Evolutionary conservation across 2,797 vertebrate genomes (phyloP).

Genomic region (Clamator glandarius): DNA sequence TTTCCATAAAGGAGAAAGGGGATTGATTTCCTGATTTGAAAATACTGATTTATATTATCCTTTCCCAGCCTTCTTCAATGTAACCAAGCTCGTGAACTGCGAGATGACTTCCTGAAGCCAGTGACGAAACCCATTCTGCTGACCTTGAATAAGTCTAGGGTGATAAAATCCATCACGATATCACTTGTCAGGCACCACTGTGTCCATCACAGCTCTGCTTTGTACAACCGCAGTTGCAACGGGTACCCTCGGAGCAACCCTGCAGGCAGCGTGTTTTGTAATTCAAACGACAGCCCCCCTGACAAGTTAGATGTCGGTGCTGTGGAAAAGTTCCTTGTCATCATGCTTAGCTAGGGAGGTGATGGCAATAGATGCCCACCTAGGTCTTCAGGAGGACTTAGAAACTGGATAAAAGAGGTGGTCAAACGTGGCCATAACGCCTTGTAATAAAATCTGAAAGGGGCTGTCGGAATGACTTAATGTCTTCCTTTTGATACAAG

Average conservation of each 20-base stretch:
- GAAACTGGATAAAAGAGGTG: background rate
- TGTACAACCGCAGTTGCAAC: rapidly evolving
- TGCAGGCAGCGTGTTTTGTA: background rate
- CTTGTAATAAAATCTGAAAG: background rate
- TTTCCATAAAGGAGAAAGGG: background rate
- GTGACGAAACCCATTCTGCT: background rate
- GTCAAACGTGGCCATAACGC: background rate
- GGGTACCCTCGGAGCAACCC: rapidly evolving
- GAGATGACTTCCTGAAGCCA: background rate
- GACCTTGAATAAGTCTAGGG: background rate
- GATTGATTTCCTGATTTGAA: background rate
- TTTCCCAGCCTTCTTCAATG: background rate
- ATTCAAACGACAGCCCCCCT: rapidly evolving
- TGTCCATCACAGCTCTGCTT: background rate
- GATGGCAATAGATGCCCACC: background rate
- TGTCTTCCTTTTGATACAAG: background rate
- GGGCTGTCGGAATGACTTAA: background rate
- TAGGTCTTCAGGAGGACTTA: background rate
- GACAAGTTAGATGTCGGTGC: rapidly evolving
- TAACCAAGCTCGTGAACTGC: rapidly evolving
- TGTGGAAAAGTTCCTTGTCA: rapidly evolving
- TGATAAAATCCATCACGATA: background rate
- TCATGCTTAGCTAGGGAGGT: rapidly evolving
- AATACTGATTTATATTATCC: background rate
- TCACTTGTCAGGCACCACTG: background rate